phyloP scores from a whole-genome alignment of 2,113 vertebrate genomes.

The Eonycteris spelaea region DNA sequence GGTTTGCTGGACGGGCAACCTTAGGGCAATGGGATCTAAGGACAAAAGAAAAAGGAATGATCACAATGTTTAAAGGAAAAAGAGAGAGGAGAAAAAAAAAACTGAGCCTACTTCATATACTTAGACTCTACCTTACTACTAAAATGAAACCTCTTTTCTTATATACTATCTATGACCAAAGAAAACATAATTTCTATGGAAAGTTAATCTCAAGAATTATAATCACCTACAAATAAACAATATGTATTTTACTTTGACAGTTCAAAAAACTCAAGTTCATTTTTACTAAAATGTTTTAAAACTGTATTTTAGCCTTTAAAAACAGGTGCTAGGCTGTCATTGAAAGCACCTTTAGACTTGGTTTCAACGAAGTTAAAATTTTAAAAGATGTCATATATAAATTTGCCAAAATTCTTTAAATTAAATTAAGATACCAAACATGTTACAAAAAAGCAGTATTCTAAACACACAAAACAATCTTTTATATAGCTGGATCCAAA shows the following conservation, averaged over 20 bases:
- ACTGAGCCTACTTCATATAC: neutral
- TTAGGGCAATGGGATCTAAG: neutral
- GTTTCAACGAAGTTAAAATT: neutral
- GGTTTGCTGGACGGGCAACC: neutral
- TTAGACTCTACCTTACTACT: neutral
- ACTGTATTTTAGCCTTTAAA: conserved; percentile 31
- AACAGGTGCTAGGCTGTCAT: neutral
- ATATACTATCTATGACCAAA: neutral
- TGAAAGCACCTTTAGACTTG: neutral
- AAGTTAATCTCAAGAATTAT: neutral
- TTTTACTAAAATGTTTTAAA: conserved; percentile 29
- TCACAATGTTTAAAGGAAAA: neutral
- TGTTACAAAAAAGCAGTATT: neutral
- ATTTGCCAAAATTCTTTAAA: conserved; percentile 35
- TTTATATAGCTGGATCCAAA: conserved; percentile 30
- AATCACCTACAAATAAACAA: neutral
- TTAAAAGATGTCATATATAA: conserved; percentile 16
- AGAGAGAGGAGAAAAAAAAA: neutral
- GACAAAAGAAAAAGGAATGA: neutral
- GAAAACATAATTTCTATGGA: neutral
- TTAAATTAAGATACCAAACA: conserved; percentile 28
- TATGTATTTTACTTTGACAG: neutral
- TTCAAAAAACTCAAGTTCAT: neutral
- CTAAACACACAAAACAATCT: conserved; percentile 27
- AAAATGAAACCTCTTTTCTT: neutral